Percentiles rank a stretch among this genome's conserved stretches.
Conservation (phyloP, 2,888 invertebrate species). For the Agrilus biguttatus region DNA sequence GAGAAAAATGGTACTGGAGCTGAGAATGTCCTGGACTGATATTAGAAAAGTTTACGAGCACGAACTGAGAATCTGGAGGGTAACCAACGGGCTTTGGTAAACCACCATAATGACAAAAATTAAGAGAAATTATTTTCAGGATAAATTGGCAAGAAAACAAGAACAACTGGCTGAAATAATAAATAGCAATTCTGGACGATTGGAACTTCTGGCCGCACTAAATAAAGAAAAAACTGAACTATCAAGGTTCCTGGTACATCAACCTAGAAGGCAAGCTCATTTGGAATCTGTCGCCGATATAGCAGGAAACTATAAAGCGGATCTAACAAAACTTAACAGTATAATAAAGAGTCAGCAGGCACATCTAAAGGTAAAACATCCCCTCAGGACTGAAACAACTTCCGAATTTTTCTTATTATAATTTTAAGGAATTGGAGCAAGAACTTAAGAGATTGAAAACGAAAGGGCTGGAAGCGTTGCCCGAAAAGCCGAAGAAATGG, state of each 20-base stretch:
- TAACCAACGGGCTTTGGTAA: conserved; percentile 11
- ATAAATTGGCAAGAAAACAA: conserved; percentile 24
- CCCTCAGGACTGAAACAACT: not conserved
- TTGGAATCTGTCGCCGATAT: conserved; percentile 18
- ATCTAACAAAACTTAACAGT: conserved; percentile 26
- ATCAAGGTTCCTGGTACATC: conserved; percentile 27
- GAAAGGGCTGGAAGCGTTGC: conserved; percentile 17
- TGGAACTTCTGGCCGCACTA: conserved; percentile 39
- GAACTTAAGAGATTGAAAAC: conserved; percentile 8
- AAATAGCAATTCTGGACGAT: conserved; percentile 38
- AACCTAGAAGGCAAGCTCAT: conserved; percentile 21
- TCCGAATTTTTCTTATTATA: conserved; percentile 5
- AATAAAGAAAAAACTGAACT: conserved; percentile 38
- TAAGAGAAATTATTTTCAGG: conserved; percentile 18
- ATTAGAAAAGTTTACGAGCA: conserved; percentile 31
- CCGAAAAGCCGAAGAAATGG: conserved; percentile 6
- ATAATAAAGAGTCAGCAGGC: conserved; percentile 27
- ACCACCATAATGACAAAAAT: not conserved
- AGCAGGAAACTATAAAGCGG: conserved; percentile 23
- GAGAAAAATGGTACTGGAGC: conserved; percentile 37
- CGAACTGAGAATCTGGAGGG: conserved; percentile 30
- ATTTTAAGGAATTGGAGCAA: conserved; percentile 12
- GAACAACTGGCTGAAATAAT: conserved; percentile 31
- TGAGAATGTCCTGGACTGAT: conserved; percentile 35
- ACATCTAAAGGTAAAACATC: conserved; percentile 22